phyloP scores from a whole-genome alignment of 2,888 invertebrate species.

The Mylabris sibirica region DNA sequence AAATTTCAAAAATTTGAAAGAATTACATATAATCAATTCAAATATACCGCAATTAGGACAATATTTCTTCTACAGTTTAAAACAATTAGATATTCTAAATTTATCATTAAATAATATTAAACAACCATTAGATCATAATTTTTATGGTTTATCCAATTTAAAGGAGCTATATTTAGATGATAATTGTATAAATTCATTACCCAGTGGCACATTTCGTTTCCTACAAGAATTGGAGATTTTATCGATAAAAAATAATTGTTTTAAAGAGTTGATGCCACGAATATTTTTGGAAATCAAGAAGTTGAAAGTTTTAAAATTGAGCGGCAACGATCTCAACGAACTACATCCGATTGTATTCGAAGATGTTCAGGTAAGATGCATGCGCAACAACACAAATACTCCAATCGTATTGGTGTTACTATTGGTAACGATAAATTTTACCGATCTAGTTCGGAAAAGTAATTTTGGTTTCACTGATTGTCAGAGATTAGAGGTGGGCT shows the following conservation, averaged over 20 bases:
- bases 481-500: constrained; percentile 10
- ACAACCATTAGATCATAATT: constrained; percentile 75
- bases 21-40: constrained; percentile 78
- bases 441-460: background rate
- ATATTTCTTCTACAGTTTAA: constrained; percentile 80
- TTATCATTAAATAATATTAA: constrained; percentile 80
- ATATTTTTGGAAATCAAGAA: constrained; percentile 78
- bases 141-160: constrained; percentile 76
- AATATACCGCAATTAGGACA: constrained; percentile 81
- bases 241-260: constrained; percentile 73
- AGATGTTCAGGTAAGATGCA: constrained; percentile 68
- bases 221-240: constrained; percentile 67
- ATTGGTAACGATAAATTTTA: too few species aligned
- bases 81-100: constrained; percentile 67
- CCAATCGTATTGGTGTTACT: too few species aligned
- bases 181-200: constrained; percentile 79
- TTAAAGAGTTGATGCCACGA: constrained; percentile 73
- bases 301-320: constrained; percentile 75
- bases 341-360: constrained; percentile 81
- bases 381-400: too few species aligned
- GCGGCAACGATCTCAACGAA: constrained; percentile 76
- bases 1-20: constrained; percentile 66
- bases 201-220: constrained; percentile 79
- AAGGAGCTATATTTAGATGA: constrained; percentile 76
- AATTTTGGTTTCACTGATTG: background rate